Conservation (phyloP, 1,140 invertebrate genomes). For the Pomacea maculata region DNA sequence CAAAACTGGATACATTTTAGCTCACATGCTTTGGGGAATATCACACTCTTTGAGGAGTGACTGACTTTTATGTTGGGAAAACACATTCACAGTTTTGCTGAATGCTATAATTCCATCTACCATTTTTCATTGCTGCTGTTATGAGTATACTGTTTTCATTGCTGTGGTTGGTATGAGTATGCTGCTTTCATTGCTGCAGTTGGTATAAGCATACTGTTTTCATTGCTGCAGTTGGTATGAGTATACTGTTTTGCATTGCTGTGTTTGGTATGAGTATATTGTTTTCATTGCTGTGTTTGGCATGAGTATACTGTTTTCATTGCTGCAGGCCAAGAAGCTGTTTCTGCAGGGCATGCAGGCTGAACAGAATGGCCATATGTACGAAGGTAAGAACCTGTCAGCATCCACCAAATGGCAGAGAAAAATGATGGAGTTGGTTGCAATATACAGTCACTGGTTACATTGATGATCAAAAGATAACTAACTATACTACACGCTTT, state of each 20-base stretch:
- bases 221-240: slow-evolving; percentile 38
- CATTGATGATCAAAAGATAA: too few relatives aligned
- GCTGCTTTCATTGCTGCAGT: slow-evolving; percentile 33
- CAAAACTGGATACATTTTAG: too few relatives aligned
- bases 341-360: slow-evolving; percentile 60
- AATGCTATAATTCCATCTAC: neutral
- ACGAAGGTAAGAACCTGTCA: slow-evolving; percentile 47
- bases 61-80: neutral
- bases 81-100: neutral
- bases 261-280: neutral
- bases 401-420: too few relatives aligned
- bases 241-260: slow-evolving; percentile 16
- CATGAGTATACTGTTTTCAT: neutral
- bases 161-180: slow-evolving; percentile 36
- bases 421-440: too few relatives aligned
- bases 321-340: slow-evolving; percentile 49
- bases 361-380: slow-evolving; percentile 56
- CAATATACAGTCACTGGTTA: too few relatives aligned
- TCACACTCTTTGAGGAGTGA: neutral
- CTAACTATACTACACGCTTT: too few relatives aligned
- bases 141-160: neutral
- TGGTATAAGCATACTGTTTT: neutral
- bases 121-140: neutral
- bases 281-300: slow-evolving; percentile 30
- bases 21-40: neutral